Percentiles rank a stretch among this genome's conserved stretches.
These are phyloP conservation scores for Cyclophora punctaria DNA, from an alignment of 2,888 invertebrate genomes.

Conservation along the genomic window DNA sequence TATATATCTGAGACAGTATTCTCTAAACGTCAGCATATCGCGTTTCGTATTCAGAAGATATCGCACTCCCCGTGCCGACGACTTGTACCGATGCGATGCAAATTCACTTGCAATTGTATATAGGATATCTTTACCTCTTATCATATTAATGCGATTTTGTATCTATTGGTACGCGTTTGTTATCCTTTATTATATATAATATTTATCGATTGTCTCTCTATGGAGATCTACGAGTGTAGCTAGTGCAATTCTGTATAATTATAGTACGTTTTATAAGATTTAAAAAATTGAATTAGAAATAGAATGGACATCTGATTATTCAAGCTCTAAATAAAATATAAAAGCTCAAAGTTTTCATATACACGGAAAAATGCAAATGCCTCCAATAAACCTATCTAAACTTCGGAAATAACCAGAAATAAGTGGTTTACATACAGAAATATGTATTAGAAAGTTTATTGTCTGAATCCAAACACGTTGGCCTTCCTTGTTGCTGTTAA, in stretches of 20 bases:
- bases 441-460: background rate
- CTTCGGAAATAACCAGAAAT: slow-evolving; percentile 1
- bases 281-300: no score
- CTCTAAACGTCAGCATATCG: slow-evolving; percentile 24
- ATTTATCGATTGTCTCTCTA: no score
- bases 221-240: no score
- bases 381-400: no score
- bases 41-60: slow-evolving; percentile 55
- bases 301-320: no score
- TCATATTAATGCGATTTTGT: slow-evolving; percentile 24
- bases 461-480: background rate
- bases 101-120: slow-evolving; percentile 51
- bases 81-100: slow-evolving; percentile 59
- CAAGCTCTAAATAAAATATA: no score
- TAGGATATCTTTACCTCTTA: slow-evolving; percentile 37
- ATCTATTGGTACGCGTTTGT: background rate
- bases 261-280: no score
- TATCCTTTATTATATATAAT: no score
- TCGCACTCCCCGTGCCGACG: slow-evolving; percentile 32
- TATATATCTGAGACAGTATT: slow-evolving; percentile 39
- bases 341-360: no score
- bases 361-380: no score
- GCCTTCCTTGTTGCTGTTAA: slow-evolving; percentile 5
- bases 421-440: slow-evolving; percentile 2
- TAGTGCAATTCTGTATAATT: no score